Percentiles rank a stretch among this genome's conserved stretches.
Evolutionary conservation across 2,113 vertebrate genomes (phyloP).

Genomic region (Leptobrachium ailaonicum): DNA sequence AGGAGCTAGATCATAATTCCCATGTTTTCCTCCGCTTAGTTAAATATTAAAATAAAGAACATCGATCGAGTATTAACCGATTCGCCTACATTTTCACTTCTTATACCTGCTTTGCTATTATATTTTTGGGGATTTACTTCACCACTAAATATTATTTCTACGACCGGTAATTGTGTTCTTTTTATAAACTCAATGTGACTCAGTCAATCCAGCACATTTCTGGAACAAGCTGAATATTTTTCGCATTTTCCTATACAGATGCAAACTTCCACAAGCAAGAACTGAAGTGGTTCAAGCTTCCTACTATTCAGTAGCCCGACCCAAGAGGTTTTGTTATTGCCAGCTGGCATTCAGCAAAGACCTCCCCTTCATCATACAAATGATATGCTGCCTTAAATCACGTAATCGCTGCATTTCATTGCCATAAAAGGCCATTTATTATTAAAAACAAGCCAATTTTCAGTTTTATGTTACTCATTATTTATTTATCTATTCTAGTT

Average conservation of each 20-base stretch:
- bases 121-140: too few species aligned
- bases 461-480: too few species aligned
- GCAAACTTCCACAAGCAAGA: not conserved
- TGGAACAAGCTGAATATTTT: constrained; percentile 23
- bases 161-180: not conserved
- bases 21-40: too few species aligned
- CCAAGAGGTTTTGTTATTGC: not conserved
- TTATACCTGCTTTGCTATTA: too few species aligned
- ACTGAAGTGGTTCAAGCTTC: constrained; percentile 35
- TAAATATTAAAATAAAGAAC: too few species aligned
- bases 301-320: constrained; percentile 32
- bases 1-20: too few species aligned
- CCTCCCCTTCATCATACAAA: not conserved
- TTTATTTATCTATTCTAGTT: too few species aligned
- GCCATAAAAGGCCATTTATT: not conserved
- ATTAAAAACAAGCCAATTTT: too few species aligned
- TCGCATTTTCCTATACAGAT: constrained; percentile 20
- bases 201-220: constrained; percentile 13
- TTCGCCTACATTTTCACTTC: too few species aligned
- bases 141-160: not conserved
- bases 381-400: not conserved
- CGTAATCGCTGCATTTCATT: not conserved
- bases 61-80: too few species aligned
- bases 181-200: constrained; percentile 14
- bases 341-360: constrained; percentile 9